Conservation (phyloP, 1,140 invertebrate species). For the Trachymyrmex septentrionalis region DNA sequence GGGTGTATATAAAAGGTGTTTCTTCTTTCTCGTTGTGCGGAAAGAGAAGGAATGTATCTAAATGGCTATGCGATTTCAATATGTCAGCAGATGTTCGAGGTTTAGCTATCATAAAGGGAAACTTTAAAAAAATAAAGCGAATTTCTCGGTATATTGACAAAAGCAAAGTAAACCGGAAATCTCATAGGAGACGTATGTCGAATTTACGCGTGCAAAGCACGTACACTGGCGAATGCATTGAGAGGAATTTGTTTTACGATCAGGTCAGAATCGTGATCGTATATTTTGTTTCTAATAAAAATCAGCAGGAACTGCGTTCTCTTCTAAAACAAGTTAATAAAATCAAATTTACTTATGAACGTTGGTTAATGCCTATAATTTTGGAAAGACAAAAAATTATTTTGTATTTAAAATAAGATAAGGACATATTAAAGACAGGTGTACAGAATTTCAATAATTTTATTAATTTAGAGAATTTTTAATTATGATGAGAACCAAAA, state of each 20-base stretch:
- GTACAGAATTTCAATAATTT: background rate
- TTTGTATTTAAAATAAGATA: background rate
- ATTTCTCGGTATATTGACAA: background rate
- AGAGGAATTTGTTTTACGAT: conserved; percentile 68
- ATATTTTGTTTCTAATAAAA: conserved; percentile 9
- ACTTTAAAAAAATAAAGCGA: conserved; percentile 23
- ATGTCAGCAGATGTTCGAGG: background rate
- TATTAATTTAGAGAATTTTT: background rate
- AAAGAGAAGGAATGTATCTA: background rate
- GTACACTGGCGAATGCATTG: conserved; percentile 64
- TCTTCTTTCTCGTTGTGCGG: background rate
- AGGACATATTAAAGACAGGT: background rate
- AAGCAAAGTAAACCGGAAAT: conserved; percentile 31
- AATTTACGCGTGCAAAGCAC: conserved; percentile 65
- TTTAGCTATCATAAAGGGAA: conserved; percentile 32
- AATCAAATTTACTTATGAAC: conserved; percentile 21
- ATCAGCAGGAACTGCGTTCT: background rate
- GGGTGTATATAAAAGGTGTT: background rate
- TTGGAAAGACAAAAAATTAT: background rate
- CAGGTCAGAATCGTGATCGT: conserved; percentile 15
- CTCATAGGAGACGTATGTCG: conserved; percentile 38
- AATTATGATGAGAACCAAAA: background rate
- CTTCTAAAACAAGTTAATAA: conserved; percentile 13
- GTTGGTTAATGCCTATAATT: background rate
- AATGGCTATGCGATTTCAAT: conserved; percentile 23